A percentile compares a stretch with the other conserved stretches of the same genome.
phyloP scores from a whole-genome alignment of 1,140 invertebrate genomes.

The Zaprionus lachaisei region DNA sequence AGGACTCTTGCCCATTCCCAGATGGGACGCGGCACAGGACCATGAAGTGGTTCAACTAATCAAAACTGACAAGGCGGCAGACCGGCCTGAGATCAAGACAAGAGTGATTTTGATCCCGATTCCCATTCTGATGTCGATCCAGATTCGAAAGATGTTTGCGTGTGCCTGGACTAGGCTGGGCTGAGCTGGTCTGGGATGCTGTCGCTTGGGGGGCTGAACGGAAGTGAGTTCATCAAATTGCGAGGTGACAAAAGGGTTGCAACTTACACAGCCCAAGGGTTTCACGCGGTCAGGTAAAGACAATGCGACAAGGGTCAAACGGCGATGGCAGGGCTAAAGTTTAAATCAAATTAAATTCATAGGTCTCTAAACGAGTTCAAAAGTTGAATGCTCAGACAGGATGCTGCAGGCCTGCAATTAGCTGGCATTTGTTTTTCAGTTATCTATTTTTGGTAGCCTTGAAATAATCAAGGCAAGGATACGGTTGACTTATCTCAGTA shows the following conservation, averaged over 20 bases:
- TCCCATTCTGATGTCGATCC: neutral
- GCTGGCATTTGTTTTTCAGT: slow-evolving; percentile 45
- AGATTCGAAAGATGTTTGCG: slow-evolving; percentile 12
- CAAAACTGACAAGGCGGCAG: slow-evolving; percentile 78
- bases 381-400: slow-evolving; percentile 55
- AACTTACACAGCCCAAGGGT: slow-evolving; percentile 59
- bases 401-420: slow-evolving; percentile 48
- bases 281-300: slow-evolving; percentile 68
- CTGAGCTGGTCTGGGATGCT: neutral
- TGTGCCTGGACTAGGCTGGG: neutral
- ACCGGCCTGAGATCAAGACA: slow-evolving; percentile 68
- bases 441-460: neutral
- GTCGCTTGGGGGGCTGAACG: slow-evolving; percentile 46
- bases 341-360: slow-evolving; percentile 82
- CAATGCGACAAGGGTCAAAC: slow-evolving; percentile 72
- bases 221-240: slow-evolving; percentile 79
- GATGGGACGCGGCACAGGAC: slow-evolving; percentile 56
- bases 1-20: slow-evolving; percentile 55
- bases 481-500: neutral
- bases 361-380: slow-evolving; percentile 60
- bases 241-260: slow-evolving; percentile 78
- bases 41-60: slow-evolving; percentile 80
- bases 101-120: slow-evolving; percentile 30
- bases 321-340: slow-evolving; percentile 65
- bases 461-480: neutral